phyloP scores from a whole-genome alignment of 2,797 vertebrate species.

The Gadopsis marmoratus region DNA sequence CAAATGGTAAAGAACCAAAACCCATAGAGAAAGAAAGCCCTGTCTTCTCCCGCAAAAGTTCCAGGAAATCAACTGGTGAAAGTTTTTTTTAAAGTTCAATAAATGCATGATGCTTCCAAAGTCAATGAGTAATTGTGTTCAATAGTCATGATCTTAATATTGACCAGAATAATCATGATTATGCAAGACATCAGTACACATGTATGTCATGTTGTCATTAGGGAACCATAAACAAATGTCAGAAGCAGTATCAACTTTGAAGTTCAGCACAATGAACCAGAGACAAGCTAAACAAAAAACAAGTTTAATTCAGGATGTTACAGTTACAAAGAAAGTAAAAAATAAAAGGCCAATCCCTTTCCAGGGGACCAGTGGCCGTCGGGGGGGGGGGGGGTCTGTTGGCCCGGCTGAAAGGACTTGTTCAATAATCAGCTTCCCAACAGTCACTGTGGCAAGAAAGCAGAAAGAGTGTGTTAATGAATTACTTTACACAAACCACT shows the following conservation, averaged over 20 bases:
- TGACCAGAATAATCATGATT: too few species aligned
- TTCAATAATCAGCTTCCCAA: neutral
- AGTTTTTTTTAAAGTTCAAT: too few species aligned
- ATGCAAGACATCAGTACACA: neutral
- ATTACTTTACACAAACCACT: too few species aligned
- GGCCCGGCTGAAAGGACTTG: too few species aligned
- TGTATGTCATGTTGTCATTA: neutral
- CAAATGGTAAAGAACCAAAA: too few species aligned
- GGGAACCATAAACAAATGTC: neutral
- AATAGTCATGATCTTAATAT: too few species aligned
- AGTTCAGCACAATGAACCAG: constrained; percentile 6
- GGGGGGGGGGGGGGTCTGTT: too few species aligned
- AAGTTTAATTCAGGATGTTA: constrained; percentile 36
- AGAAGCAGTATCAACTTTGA: neutral
- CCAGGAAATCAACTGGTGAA: too few species aligned
- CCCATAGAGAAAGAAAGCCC: too few species aligned
- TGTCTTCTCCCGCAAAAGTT: too few species aligned
- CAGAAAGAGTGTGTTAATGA: neutral
- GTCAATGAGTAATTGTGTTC: too few species aligned
- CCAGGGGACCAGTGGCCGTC: neutral
- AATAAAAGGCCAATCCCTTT: neutral
- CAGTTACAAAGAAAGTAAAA: constrained; percentile 46
- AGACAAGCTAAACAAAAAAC: constrained; percentile 28
- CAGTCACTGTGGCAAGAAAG: neutral
- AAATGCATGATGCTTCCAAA: too few species aligned